Base-by-base conservation (phyloP, 2,113 vertebrate genomes). In the Tragelaphus scriptus region DNA sequence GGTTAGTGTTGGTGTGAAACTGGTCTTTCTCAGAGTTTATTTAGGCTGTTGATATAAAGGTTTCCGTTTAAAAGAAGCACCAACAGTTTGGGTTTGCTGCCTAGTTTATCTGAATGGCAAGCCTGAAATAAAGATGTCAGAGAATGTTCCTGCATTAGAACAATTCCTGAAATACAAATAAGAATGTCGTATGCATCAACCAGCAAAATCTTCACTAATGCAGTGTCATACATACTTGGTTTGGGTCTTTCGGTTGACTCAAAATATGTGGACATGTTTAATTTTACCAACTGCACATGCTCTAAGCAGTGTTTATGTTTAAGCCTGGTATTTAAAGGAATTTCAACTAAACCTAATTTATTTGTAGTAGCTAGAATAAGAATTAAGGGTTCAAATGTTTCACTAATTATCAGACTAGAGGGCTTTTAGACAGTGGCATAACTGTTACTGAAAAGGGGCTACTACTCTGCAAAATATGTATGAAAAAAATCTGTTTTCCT, bases 301-400 rank as follows among this genome's bases (percentile, higher is more conserved):
- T 87, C 11, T 53, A 93, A 97, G 91, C 47, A 82, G 84, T 88
- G 81, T 91, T 92, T 93, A 82, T 44, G 53, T 75, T 47, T 59
- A 82, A 95, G 53, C 44, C 86, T 90, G 58, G 53, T 75, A 90
- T 91, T 93, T 85, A 91, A 90, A 85, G 75, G 80, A 71, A 81
- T 95, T 84, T 94, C 94, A 63, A 59, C 82, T 77, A 95, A 90
- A 93, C 65, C 63, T 96, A 84, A 75, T 91, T 86, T 93, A 55
- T 93, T 96, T 79, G 88, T 89, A 90, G 44, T 71, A 85, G 88
- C 79, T 81, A 84, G 84, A 91, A 77, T 90, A 80, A 94, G 80
- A 96, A 95, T 91, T n/a, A 96, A 94, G 75, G 61, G 93, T 68
- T 95, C 90, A 90, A 75, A 82, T 80, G 55, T 94, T 96, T 94